These are phyloP conservation scores for Diglossa cyanea DNA, from an alignment of 2,797 vertebrate species.

Conservation along the genomic window DNA sequence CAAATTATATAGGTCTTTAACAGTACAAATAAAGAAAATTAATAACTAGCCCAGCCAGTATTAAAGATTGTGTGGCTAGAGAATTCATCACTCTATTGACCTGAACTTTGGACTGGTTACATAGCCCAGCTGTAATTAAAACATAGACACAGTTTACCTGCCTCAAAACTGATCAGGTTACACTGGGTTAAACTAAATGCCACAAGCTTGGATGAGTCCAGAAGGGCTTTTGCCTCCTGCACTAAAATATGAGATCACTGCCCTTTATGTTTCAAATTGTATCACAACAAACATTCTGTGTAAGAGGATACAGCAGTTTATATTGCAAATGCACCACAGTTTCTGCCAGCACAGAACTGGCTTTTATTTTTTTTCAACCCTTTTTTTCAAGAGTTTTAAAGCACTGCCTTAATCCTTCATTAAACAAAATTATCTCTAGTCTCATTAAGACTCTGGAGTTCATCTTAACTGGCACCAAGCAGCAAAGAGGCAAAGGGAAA, in stretches of 20 bases:
- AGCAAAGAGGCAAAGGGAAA: constrained; percentile 23
- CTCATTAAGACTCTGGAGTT: constrained; percentile 54
- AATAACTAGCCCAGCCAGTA: neutral
- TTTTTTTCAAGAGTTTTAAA: neutral
- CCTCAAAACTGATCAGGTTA: neutral
- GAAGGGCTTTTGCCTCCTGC: neutral
- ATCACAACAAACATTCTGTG: constrained; percentile 15
- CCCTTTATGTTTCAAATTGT: constrained; percentile 1
- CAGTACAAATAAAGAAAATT: constrained; percentile 39
- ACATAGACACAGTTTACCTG: neutral
- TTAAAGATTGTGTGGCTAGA: constrained; percentile 24
- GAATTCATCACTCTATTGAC: constrained; percentile 22
- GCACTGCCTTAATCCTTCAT: constrained; percentile 29
- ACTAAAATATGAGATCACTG: constrained; percentile 17
- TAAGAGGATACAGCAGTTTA: neutral
- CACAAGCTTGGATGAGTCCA: neutral
- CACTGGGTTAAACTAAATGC: neutral
- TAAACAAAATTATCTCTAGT: constrained; percentile 57
- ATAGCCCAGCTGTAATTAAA: constrained; percentile 18
- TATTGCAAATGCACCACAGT: neutral
- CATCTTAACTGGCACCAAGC: constrained; percentile 33
- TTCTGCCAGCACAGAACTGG: constrained; percentile 2
- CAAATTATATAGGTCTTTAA: constrained; percentile 20
- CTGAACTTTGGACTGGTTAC: neutral
- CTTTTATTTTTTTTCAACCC: neutral